Percentiles rank a stretch among this genome's conserved stretches.
phyloP scores from a whole-genome alignment of 1,140 invertebrate genomes.

The Drosophila bocki region DNA sequence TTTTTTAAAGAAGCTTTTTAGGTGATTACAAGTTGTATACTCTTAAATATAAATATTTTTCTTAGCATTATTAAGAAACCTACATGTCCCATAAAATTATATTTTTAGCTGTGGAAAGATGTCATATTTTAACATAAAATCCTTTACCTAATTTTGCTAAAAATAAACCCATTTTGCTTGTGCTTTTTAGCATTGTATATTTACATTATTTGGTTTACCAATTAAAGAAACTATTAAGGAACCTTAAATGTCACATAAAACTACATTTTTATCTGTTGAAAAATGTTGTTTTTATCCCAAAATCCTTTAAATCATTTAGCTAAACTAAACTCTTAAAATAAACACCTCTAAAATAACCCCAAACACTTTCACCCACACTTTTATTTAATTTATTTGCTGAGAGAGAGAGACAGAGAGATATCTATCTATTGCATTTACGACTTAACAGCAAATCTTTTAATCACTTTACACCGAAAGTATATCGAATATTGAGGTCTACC shows the following conservation, averaged over 20 bases:
- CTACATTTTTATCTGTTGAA: neutral
- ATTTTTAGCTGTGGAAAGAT: no score
- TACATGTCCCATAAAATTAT: no score
- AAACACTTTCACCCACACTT: conserved; percentile 8
- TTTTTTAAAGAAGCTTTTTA: no score
- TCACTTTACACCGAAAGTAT: conserved; percentile 9
- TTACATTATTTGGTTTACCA: neutral
- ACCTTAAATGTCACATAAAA: neutral
- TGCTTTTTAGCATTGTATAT: neutral
- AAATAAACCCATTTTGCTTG: no score
- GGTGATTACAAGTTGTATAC: no score
- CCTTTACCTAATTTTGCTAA: no score
- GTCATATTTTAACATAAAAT: no score
- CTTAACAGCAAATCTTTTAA: conserved; percentile 12
- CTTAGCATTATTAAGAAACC: no score
- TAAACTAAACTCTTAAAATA: neutral
- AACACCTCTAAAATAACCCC: neutral
- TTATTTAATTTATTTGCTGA: neutral
- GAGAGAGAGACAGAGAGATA: neutral
- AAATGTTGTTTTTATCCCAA: neutral
- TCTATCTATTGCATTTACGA: neutral
- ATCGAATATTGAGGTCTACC: conserved; percentile 36
- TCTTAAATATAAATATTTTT: neutral
- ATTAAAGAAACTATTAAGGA: no score
- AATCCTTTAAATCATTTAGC: neutral